Percentiles rank a stretch among this genome's conserved stretches.
Evolutionary conservation across 2,888 invertebrate species (phyloP).

Genomic region (Meloe dianella): DNA sequence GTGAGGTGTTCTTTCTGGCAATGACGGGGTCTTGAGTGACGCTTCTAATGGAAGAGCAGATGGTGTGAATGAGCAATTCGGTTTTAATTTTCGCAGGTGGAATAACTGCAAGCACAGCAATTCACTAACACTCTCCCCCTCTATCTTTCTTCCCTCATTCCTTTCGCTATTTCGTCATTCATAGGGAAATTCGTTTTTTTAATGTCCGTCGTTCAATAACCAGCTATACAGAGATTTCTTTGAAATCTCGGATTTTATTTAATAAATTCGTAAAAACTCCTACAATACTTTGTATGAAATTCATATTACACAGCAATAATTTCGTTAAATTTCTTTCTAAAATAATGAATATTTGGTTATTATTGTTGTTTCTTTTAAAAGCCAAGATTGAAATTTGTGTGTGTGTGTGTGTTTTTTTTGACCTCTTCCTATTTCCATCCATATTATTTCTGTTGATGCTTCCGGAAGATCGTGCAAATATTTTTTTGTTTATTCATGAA

Average conservation of each 20-base stretch:
- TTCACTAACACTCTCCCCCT: too few species aligned
- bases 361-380: neutral
- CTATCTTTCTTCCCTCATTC: conserved; percentile 21
- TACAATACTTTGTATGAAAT: conserved; percentile 1
- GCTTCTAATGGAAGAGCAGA: conserved; percentile 60
- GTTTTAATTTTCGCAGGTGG: conserved; percentile 61
- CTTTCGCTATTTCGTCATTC: conserved; percentile 39
- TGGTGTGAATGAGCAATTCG: conserved; percentile 61
- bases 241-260: conserved; percentile 28
- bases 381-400: neutral
- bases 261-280: conserved; percentile 10
- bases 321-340: conserved; percentile 1
- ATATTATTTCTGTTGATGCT: conserved; percentile 5
- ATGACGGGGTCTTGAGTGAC: conserved; percentile 55
- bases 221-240: neutral
- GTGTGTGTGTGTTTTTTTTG: neutral
- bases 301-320: conserved; percentile 15
- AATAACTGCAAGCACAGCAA: conserved; percentile 36
- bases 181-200: conserved; percentile 49
- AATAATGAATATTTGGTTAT: neutral
- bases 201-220: conserved; percentile 24
- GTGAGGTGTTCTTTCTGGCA: conserved; percentile 58
- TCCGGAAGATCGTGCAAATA: conserved; percentile 24
- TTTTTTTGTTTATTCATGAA: conserved; percentile 50
- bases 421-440: neutral